Conservation (phyloP, 2,113 vertebrate genomes). For the Fukomys damarensis region DNA sequence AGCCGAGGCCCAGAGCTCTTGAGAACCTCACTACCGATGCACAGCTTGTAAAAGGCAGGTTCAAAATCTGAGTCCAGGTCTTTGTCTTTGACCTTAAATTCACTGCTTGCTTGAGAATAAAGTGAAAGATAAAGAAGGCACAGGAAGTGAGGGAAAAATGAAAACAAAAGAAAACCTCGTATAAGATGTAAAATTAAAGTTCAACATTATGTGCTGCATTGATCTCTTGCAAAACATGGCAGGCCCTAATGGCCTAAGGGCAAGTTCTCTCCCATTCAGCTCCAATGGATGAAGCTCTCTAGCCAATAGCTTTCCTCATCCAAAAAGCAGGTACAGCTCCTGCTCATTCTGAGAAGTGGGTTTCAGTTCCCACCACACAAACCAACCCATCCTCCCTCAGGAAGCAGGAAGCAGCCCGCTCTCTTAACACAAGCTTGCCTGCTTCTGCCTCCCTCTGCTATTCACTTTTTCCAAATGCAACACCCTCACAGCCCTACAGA, state of each 20-base stretch:
- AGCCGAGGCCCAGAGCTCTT: background rate
- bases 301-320: background rate
- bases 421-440: background rate
- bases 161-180: background rate
- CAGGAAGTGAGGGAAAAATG: background rate
- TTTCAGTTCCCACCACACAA: background rate
- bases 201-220: fast-evolving
- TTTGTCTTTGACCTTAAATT: background rate
- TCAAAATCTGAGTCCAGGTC: background rate
- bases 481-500: background rate
- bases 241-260: fast-evolving
- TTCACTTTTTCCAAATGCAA: background rate
- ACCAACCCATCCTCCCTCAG: background rate
- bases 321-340: background rate
- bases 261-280: background rate
- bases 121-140: background rate
- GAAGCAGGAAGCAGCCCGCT: background rate
- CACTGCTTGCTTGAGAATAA: background rate
- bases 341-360: background rate
- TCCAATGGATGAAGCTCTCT: fast-evolving
- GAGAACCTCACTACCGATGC: background rate
- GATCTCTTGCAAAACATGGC: background rate
- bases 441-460: background rate
- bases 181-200: background rate
- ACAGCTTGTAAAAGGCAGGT: background rate